Evolutionary conservation across 1,140 invertebrate genomes (phyloP).

Genomic region (Temnothorax curvispinosus): DNA sequence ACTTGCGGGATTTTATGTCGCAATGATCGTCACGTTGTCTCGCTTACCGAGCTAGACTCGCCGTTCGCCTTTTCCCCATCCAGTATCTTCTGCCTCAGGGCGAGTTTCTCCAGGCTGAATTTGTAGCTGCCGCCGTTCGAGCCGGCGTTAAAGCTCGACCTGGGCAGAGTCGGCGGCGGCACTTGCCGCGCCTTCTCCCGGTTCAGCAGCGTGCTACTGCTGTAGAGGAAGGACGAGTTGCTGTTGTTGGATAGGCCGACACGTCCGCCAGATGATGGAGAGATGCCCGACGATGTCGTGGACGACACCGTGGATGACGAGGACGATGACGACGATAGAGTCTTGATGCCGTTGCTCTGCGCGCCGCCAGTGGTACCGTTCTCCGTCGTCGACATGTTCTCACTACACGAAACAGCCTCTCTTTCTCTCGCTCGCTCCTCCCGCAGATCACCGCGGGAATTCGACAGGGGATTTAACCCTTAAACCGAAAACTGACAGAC

Average conservation of each 20-base stretch:
- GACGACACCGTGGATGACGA: slow-evolving; percentile 44
- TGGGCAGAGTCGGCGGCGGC: slow-evolving; percentile 89
- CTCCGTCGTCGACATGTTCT: slow-evolving; percentile 80
- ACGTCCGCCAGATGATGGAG: slow-evolving; percentile 70
- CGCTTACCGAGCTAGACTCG: slow-evolving; percentile 83
- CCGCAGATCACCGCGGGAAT: neutral
- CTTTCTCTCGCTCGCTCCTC: slow-evolving; percentile 5
- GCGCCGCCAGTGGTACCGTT: slow-evolving; percentile 79
- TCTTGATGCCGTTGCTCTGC: slow-evolving; percentile 83
- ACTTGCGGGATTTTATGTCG: neutral
- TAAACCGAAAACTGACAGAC: slow-evolving; percentile 25
- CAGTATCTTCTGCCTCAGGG: slow-evolving; percentile 90
- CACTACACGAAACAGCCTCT: neutral
- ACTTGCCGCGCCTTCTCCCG: slow-evolving; percentile 85
- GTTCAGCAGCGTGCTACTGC: slow-evolving; percentile 82
- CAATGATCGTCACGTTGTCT: neutral
- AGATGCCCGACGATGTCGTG: slow-evolving; percentile 70
- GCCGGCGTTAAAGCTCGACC: slow-evolving; percentile 87
- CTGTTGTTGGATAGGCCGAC: slow-evolving; percentile 79
- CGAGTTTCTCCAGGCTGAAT: slow-evolving; percentile 90
- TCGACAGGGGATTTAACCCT: slow-evolving; percentile 23
- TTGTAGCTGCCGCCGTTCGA: slow-evolving; percentile 88
- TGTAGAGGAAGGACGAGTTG: slow-evolving; percentile 85
- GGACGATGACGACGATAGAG: slow-evolving; percentile 63
- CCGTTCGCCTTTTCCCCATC: slow-evolving; percentile 85